Conservation (phyloP, 2,113 vertebrate genomes). For the Acrocephalus kingi region DNA sequence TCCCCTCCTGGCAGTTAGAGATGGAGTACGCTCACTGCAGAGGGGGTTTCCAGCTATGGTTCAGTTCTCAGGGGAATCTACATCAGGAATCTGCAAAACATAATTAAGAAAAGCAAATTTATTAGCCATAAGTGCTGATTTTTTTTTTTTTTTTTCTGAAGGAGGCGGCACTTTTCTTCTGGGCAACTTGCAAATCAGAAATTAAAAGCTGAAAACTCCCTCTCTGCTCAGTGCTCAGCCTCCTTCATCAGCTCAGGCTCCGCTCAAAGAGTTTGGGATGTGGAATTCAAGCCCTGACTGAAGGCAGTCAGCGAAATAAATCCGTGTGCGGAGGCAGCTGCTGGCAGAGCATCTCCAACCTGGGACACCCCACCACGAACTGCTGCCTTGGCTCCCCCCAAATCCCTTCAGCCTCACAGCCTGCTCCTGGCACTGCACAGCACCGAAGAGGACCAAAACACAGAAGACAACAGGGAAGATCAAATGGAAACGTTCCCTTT, state of each 20-base stretch:
- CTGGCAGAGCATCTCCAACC: not conserved
- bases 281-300: not conserved
- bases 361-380: not conserved
- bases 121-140: not conserved
- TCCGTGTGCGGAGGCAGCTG: fast-evolving
- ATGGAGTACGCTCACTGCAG: not conserved
- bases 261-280: not conserved
- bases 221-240: not conserved
- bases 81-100: fast-evolving
- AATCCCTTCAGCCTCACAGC: not conserved
- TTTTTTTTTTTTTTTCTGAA: not conserved
- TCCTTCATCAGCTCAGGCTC: not conserved
- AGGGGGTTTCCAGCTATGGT: not conserved
- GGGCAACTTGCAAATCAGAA: not conserved
- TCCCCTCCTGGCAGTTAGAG: not conserved
- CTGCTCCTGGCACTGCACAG: not conserved
- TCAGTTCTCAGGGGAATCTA: not conserved
- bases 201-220: not conserved
- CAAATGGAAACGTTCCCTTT: not conserved
- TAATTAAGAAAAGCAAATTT: not conserved
- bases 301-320: not conserved
- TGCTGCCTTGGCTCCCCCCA: not conserved
- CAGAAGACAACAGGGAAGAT: not conserved
- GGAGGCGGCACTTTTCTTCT: not conserved
- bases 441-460: not conserved